Percentiles rank a stretch among this genome's conserved stretches.
Evolutionary conservation across 2,797 vertebrate genomes (phyloP).

Genomic region (Xiphorhynchus erythropygius): DNA sequence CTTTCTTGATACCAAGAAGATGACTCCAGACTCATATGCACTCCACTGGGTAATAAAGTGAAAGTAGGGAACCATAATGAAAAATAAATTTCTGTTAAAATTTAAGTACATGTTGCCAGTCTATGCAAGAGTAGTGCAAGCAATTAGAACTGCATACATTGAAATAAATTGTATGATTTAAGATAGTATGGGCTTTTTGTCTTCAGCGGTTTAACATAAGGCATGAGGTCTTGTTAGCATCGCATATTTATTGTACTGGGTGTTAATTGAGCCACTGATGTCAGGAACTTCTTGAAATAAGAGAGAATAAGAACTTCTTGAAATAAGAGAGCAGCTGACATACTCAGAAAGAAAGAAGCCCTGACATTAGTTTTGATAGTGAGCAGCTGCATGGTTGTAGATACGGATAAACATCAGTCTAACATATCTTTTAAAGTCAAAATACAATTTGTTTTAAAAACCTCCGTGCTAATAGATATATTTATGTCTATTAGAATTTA

Average conservation of each 20-base stretch:
- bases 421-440: neutral
- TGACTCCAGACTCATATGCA: constrained; percentile 95
- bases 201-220: neutral
- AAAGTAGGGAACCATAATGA: constrained; percentile 81
- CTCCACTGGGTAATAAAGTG: constrained; percentile 92
- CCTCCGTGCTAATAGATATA: neutral
- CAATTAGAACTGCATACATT: neutral
- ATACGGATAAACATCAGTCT: neutral
- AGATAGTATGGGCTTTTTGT: neutral
- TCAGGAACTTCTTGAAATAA: neutral
- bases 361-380: neutral
- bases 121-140: neutral
- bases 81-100: constrained; percentile 71
- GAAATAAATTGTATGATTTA: neutral
- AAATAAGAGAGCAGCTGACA: neutral
- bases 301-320: neutral
- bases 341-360: neutral
- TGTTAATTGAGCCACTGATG: neutral
- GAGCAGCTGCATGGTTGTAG: neutral
- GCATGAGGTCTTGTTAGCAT: neutral
- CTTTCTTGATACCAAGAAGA: constrained; percentile 98
- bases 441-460: neutral
- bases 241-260: neutral
- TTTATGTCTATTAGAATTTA: neutral
- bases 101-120: neutral